Percentiles rank a stretch among this genome's conserved stretches.
phyloP scores from a whole-genome alignment of 2,797 vertebrate genomes.

The Pempheris klunzingeri region DNA sequence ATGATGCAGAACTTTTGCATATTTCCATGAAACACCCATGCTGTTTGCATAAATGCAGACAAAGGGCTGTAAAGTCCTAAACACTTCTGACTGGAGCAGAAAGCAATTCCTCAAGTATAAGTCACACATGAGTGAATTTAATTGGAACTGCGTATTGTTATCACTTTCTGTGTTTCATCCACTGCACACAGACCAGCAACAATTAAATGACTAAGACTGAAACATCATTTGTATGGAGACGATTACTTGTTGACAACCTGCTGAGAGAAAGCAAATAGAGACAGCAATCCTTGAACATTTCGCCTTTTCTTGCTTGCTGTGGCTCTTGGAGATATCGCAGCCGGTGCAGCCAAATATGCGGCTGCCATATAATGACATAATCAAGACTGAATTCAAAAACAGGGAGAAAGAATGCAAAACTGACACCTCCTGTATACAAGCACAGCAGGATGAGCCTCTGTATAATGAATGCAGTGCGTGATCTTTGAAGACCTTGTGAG shows the following conservation, averaged over 20 bases:
- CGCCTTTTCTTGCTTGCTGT: slow-evolving; percentile 56
- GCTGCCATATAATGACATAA: slow-evolving; percentile 75
- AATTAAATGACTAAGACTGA: slow-evolving; percentile 84
- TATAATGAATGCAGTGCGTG: slow-evolving; percentile 56
- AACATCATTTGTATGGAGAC: slow-evolving; percentile 82
- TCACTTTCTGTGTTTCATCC: slow-evolving; percentile 82
- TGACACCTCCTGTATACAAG: slow-evolving; percentile 61
- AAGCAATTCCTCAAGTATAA: slow-evolving; percentile 84
- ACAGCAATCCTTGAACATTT: slow-evolving; percentile 69
- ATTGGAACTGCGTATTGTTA: slow-evolving; percentile 84
- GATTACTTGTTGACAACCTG: slow-evolving; percentile 82
- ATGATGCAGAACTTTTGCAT: slow-evolving; percentile 42
- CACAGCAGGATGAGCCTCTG: slow-evolving; percentile 39
- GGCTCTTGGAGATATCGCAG: slow-evolving; percentile 63
- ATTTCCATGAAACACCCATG: slow-evolving; percentile 35
- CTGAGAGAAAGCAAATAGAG: slow-evolving; percentile 77
- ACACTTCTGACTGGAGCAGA: slow-evolving; percentile 75
- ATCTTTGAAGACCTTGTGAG: slow-evolving; percentile 56
- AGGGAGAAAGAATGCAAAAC: slow-evolving; percentile 51
- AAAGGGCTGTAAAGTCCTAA: slow-evolving; percentile 61
- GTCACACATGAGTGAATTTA: slow-evolving; percentile 85
- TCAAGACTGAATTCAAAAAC: slow-evolving; percentile 70
- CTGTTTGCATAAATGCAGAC: slow-evolving; percentile 66
- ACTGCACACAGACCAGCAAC: slow-evolving; percentile 76
- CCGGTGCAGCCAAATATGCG: slow-evolving; percentile 52